These are phyloP conservation scores for Pangasius larnaudii DNA, from an alignment of 2,797 vertebrate species.

Conservation along the genomic window DNA sequence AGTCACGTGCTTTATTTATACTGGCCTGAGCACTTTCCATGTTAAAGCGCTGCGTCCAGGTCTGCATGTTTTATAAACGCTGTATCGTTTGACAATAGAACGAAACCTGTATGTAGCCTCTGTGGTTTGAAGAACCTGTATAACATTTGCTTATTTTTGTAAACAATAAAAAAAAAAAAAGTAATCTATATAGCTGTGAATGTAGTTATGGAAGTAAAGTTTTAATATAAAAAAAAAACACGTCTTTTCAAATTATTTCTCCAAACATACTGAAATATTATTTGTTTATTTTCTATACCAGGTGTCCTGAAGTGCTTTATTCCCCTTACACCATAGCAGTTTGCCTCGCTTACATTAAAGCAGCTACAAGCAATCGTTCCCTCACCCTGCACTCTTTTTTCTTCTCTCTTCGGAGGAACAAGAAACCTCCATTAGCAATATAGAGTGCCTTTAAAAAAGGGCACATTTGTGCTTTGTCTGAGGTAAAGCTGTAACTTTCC, in stretches of 20 bases:
- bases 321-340: not conserved
- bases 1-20: conserved; percentile 86
- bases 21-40: conserved; percentile 86
- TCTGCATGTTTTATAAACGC: conserved; percentile 87
- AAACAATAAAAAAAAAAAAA: conserved; percentile 46
- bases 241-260: not conserved
- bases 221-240: conserved; percentile 54
- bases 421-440: no score
- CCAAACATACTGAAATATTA: not conserved
- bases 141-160: conserved; percentile 60
- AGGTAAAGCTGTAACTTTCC: no score
- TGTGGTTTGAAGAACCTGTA: conserved; percentile 64
- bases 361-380: no score
- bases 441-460: no score
- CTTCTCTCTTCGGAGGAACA: no score
- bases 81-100: conserved; percentile 87
- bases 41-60: conserved; percentile 85
- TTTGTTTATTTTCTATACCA: not conserved
- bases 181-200: conserved; percentile 60
- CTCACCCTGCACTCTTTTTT: no score
- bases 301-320: not conserved
- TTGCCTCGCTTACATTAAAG: not conserved
- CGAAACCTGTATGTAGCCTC: conserved; percentile 74
- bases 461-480: no score
- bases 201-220: conserved; percentile 61